Base-by-base conservation (phyloP, 2,797 vertebrate species). In the Alca torda region DNA sequence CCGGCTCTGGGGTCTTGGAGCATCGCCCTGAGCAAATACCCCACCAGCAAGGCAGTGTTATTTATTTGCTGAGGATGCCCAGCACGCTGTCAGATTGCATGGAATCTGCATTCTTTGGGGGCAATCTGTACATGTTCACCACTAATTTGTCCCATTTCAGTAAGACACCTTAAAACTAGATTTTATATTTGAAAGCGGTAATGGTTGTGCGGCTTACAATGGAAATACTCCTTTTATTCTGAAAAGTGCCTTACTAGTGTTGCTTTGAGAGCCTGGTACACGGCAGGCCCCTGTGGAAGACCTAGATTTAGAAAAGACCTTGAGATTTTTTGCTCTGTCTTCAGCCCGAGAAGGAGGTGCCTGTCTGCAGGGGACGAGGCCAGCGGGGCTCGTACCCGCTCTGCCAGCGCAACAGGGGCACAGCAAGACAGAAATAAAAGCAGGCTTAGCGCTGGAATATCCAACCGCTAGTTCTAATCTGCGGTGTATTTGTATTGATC, bases 371-470 rank as follows among this genome's bases (percentile, higher is more conserved):
- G 65, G 69, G 68, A 35, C 37, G 13, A 60, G 70, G 61, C 48
- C 77, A 28, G 31, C 4, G 1, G 76, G 37, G n/a, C 13, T 48
- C 0, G 1, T 11, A 21, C 57, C 74, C 1, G 0, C 39, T 53
- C 28, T 57, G 73, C 35, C 87, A 64, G 16, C 20, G 3, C 4
- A 45, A 46, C 14, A 28, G 53, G 37, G 59, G 23, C 68, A 56
- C 61, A 50, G 74, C 1, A 2, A 59, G 81, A 28, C n/a, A 77
- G 37, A 64, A 15, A 33, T 56, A 16, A 92, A 72, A 70, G 51
- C 61, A 56, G 45, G 54, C 24, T 93, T 79, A 76, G 28, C 0
- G 1, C 70, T 82, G 92, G 31, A 61, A 30, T 59, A 43, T 23
- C 82, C 87, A 25, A 2, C 35, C 57, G 84, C 53, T 81, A 8